Evolutionary conservation across 1,140 invertebrate species (phyloP).

Genomic region (Drosophila lowei): DNA sequence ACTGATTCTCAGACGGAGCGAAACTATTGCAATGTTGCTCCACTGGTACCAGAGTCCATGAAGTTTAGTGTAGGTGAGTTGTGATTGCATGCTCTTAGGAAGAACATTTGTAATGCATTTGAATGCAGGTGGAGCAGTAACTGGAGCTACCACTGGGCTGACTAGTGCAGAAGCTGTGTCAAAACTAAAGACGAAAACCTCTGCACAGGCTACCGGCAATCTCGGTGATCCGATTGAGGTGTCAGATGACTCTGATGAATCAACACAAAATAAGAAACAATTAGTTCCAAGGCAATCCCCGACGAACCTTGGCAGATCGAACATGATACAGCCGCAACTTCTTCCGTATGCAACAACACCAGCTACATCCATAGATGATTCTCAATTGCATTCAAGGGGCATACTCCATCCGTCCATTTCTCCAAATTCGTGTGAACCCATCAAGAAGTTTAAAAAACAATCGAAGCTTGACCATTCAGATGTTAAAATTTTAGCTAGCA

Average conservation of each 20-base stretch:
- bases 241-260: constrained; percentile 67
- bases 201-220: constrained; percentile 46
- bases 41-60: constrained; percentile 68
- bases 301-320: constrained; percentile 15
- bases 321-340: constrained; percentile 20
- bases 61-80: constrained; percentile 39
- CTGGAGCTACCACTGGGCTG: not conserved
- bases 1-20: constrained; percentile 35
- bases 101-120: not conserved
- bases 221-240: constrained; percentile 75
- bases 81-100: not conserved
- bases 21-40: constrained; percentile 79
- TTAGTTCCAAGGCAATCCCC: not conserved
- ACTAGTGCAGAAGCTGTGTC: not conserved
- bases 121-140: not conserved
- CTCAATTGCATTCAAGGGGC: constrained; percentile 4
- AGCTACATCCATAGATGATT: not conserved
- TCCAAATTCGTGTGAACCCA: constrained; percentile 1
- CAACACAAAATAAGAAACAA: constrained; percentile 7
- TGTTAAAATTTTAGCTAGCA: not conserved
- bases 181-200: constrained; percentile 10
- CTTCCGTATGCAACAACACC: not conserved
- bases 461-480: constrained; percentile 18
- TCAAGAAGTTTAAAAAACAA: constrained; percentile 25
- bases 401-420: not conserved